phyloP scores from a whole-genome alignment of 2,113 vertebrate species.

The Cyprinodon variegatus region DNA sequence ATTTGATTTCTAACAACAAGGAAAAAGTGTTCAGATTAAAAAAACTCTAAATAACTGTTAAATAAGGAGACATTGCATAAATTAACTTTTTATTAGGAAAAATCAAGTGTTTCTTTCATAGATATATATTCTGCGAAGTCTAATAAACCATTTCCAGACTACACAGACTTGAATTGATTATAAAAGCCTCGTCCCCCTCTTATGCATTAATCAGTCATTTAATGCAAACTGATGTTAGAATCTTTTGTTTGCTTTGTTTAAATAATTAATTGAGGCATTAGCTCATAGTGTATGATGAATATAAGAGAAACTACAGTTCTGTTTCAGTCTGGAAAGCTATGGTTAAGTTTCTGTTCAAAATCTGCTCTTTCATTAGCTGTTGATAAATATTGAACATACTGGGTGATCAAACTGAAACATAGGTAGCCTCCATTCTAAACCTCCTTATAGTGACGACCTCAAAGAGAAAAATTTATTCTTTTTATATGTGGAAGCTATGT shows the following conservation, averaged over 20 bases:
- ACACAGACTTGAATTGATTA: too few relatives aligned
- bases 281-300: not conserved
- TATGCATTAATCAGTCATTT: not conserved
- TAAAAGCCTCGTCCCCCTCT: not conserved
- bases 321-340: not conserved
- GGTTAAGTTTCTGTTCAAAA: not conserved
- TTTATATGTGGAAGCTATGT: not conserved
- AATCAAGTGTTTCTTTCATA: too few relatives aligned
- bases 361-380: slow-evolving; percentile 8
- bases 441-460: not conserved
- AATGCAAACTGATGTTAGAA: slow-evolving; percentile 11
- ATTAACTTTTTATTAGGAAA: too few relatives aligned
- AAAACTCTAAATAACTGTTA: too few relatives aligned
- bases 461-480: not conserved
- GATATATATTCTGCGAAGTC: too few relatives aligned
- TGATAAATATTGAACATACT: slow-evolving; percentile 22
- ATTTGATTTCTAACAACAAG: too few relatives aligned
- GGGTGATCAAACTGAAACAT: slow-evolving; percentile 42
- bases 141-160: too few relatives aligned
- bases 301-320: not conserved
- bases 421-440: slow-evolving; percentile 4
- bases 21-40: too few relatives aligned
- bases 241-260: not conserved
- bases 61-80: too few relatives aligned
- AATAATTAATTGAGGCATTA: slow-evolving; percentile 39